These are phyloP conservation scores for Heliconius aoede DNA, from an alignment of 2,888 invertebrate species.

Conservation along the genomic window DNA sequence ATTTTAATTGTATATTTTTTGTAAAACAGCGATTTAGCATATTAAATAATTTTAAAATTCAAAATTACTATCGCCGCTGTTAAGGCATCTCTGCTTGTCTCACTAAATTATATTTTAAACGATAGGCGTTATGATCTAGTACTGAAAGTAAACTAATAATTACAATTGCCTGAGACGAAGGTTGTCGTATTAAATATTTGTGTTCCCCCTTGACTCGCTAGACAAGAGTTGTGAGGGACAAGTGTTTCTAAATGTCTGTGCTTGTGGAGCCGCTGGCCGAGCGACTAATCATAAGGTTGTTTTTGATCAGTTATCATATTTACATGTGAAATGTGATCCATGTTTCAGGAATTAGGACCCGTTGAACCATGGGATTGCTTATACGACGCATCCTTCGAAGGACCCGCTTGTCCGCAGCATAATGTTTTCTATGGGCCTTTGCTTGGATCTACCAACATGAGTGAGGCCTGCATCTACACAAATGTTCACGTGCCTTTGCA, in stretches of 20 bases:
- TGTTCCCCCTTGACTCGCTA: not conserved
- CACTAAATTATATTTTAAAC: not conserved
- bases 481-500: slow-evolving; percentile 69
- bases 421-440: slow-evolving; percentile 70
- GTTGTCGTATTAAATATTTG: not conserved
- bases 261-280: not conserved
- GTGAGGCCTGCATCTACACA: slow-evolving; percentile 72
- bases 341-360: slow-evolving; percentile 79
- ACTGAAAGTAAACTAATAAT: no score
- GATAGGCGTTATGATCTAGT: no score
- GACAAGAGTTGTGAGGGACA: not conserved
- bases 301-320: not conserved
- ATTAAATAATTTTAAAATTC: not conserved
- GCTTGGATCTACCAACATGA: slow-evolving; percentile 57
- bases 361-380: slow-evolving; percentile 76
- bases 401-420: slow-evolving; percentile 85
- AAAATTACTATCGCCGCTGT: not conserved
- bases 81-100: not conserved
- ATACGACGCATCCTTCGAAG: slow-evolving; percentile 82
- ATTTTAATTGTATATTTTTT: no score
- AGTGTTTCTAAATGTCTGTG: no score
- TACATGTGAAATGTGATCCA: not conserved
- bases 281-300: no score
- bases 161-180: no score
- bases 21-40: not conserved